These are phyloP conservation scores for Drosophila equinoxialis DNA, from an alignment of 1,140 invertebrate species.

Conservation along the genomic window DNA sequence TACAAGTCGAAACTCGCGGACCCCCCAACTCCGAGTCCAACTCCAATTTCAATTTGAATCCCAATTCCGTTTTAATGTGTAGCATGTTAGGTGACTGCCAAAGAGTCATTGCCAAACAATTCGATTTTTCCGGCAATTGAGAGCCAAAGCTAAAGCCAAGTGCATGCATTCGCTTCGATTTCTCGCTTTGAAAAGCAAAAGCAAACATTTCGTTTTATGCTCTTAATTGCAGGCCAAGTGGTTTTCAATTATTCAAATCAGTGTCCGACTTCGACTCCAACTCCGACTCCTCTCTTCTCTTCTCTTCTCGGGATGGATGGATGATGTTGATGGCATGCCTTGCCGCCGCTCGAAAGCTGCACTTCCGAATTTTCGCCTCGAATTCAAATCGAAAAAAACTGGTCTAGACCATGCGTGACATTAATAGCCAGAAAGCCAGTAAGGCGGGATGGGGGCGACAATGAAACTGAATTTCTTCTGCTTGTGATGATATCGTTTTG, in stretches of 20 bases:
- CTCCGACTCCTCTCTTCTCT: conserved; percentile 21
- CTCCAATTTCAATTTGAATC: conserved; percentile 28
- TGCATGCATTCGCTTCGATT: conserved; percentile 53
- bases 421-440: conserved; percentile 53
- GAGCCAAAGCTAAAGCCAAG: conserved; percentile 28
- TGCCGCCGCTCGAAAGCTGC: conserved; percentile 34
- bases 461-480: conserved; percentile 67
- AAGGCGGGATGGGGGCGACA: conserved; percentile 39
- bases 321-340: conserved; percentile 16
- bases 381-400: conserved; percentile 40
- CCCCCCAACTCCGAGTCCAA: conserved; percentile 4
- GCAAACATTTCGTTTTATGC: conserved; percentile 73
- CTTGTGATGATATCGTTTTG: conserved; percentile 56
- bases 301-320: conserved; percentile 24
- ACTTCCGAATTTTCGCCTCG: conserved; percentile 51
- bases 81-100: conserved; percentile 37
- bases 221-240: conserved; percentile 78
- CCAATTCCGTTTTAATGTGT: conserved; percentile 26
- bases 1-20: neutral
- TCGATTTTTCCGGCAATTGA: conserved; percentile 67
- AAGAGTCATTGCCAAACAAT: conserved; percentile 44
- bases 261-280: conserved; percentile 10
- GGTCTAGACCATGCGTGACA: conserved; percentile 57
- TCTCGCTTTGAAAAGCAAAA: conserved; percentile 54
- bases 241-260: conserved; percentile 79